A percentile compares a stretch with the other conserved stretches of the same genome.
Evolutionary conservation across 1,140 invertebrate genomes (phyloP).

Genomic region (Chironomus striatipennis): DNA sequence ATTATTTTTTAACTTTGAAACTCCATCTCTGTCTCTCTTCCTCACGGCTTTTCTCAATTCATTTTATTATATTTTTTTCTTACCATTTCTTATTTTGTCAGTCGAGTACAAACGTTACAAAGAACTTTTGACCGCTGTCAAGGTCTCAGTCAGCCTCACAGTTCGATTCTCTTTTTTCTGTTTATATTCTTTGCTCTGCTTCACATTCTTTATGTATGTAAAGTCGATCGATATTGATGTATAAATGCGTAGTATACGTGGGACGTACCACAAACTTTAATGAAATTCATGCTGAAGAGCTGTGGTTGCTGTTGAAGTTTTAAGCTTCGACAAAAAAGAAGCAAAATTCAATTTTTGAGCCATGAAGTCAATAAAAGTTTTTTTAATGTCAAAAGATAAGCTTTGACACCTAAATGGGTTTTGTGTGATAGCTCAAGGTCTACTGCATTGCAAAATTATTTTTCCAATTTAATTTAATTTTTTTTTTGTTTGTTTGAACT

Average conservation of each 20-base stretch:
- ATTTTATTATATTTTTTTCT: background rate
- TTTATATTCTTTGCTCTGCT: background rate
- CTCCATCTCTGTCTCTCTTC: background rate
- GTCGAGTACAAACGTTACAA: background rate
- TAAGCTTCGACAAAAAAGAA: no score
- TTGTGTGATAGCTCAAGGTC: no score
- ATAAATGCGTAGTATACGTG: slow-evolving; percentile 4
- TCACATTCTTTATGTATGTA: background rate
- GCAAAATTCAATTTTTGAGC: no score
- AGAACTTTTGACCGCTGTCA: slow-evolving; percentile 23
- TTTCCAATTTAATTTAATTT: no score
- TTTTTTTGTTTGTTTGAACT: no score
- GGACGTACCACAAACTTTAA: background rate
- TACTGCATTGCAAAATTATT: no score
- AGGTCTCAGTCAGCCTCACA: background rate
- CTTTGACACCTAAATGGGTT: no score
- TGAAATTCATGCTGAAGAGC: no score
- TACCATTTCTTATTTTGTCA: background rate
- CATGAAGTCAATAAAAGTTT: no score
- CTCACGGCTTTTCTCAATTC: background rate
- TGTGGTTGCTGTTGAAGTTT: no score
- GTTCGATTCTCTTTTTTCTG: background rate
- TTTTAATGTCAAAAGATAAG: no score
- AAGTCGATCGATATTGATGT: slow-evolving; percentile 2
- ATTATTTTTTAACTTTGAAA: background rate